A percentile compares a stretch with the other conserved stretches of the same genome.
Evolutionary conservation across 2,797 vertebrate genomes (phyloP).

Genomic region (Leuciscus waleckii): DNA sequence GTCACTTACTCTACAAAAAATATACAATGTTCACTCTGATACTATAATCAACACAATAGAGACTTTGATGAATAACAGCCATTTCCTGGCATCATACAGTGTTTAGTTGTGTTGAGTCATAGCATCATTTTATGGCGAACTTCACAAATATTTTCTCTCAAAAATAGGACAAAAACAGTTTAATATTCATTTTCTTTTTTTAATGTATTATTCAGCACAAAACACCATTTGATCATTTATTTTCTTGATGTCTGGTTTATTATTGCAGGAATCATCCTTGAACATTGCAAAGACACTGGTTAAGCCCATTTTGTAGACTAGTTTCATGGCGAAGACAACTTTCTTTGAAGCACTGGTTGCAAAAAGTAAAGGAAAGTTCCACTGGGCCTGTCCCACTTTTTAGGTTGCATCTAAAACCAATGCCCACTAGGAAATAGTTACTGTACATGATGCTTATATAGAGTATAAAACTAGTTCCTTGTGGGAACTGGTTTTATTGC

Average conservation of each 20-base stretch:
- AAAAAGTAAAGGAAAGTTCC: neutral
- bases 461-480: neutral
- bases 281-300: neutral
- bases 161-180: neutral
- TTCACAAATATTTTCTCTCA: neutral
- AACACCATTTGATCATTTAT: neutral
- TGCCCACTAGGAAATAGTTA: neutral
- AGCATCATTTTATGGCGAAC: neutral
- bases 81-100: neutral
- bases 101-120: neutral
- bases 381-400: neutral
- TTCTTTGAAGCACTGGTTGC: neutral
- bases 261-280: neutral
- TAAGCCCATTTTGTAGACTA: neutral
- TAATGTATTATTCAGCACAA: neutral
- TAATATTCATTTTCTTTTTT: neutral
- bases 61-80: neutral
- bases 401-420: neutral
- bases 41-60: neutral
- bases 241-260: neutral
- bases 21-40: neutral
- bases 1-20: neutral
- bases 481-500: neutral
- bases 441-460: neutral
- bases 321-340: neutral